Percentiles rank a stretch among this genome's conserved stretches.
phyloP scores from a whole-genome alignment of 1,140 invertebrate species.

The Drosophila funebris region DNA sequence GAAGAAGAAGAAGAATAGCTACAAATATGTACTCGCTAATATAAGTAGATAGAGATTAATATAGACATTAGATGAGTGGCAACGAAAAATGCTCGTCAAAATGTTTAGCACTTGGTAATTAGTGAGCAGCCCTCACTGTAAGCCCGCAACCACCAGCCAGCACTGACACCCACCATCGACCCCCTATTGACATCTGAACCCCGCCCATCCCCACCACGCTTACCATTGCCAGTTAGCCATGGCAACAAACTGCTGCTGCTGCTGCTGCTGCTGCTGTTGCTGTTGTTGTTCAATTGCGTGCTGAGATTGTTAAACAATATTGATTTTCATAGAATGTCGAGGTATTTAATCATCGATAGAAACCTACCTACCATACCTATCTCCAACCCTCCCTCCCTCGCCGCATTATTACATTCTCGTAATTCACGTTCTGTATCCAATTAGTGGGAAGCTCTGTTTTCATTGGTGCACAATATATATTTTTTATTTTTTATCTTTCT shows the following conservation, averaged over 20 bases:
- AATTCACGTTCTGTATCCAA: constrained; percentile 60
- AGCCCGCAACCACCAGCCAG: neutral
- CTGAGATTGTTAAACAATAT: constrained; percentile 67
- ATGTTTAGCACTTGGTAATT: constrained; percentile 68
- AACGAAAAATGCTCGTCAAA: constrained; percentile 49
- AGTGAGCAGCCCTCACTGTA: constrained; percentile 33
- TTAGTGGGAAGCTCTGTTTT: constrained; percentile 50
- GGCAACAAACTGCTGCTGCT: constrained; percentile 49
- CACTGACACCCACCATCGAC: neutral
- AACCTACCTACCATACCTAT: neutral
- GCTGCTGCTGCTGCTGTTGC: neutral
- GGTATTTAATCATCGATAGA: constrained; percentile 64
- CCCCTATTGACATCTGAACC: neutral
- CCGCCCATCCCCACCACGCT: neutral
- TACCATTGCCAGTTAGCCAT: constrained; percentile 10
- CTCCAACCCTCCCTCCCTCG: neutral
- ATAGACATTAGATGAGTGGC: constrained; percentile 18
- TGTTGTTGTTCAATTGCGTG: constrained; percentile 56
- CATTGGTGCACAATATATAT: constrained; percentile 17
- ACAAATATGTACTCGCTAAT: constrained; percentile 7
- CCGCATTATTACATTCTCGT: constrained; percentile 24
- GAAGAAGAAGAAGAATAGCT: too few species aligned
- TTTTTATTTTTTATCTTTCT: neutral
- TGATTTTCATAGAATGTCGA: constrained; percentile 54
- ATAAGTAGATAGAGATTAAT: constrained; percentile 35